phyloP scores from a whole-genome alignment of 2,797 vertebrate species.

The Rhynchotus rufescens region DNA sequence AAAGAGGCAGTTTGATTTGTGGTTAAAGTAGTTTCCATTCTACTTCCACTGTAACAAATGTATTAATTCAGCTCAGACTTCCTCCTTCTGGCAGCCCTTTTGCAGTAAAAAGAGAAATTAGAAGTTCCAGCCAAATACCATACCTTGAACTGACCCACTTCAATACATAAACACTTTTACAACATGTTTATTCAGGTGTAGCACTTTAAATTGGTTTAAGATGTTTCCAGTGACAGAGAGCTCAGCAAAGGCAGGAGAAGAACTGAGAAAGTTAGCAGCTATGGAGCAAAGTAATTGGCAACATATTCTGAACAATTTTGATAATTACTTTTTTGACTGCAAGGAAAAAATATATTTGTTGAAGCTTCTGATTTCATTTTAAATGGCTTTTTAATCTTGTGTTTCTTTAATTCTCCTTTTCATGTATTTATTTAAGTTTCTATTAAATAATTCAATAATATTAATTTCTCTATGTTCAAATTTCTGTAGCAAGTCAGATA shows the following conservation, averaged over 20 bases:
- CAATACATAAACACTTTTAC: conserved; percentile 89
- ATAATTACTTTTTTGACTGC: conserved; percentile 71
- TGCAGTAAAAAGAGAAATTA: conserved; percentile 87
- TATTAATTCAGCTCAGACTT: conserved; percentile 90
- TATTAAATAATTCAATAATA: conserved; percentile 73
- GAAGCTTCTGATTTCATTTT: conserved; percentile 78
- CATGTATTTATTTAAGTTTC: conserved; percentile 48
- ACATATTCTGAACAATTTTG: conserved; percentile 76
- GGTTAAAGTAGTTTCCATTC: conserved; percentile 86
- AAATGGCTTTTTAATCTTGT: conserved; percentile 74
- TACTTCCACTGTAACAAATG: conserved; percentile 88
- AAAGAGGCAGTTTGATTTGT: conserved; percentile 88
- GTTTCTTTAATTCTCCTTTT: conserved; percentile 67
- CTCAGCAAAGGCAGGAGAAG: conserved; percentile 71
- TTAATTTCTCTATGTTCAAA: conserved; percentile 67
- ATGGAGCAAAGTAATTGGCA: conserved; percentile 75
- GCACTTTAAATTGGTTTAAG: conserved; percentile 88
- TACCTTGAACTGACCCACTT: conserved; percentile 90
- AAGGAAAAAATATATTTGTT: conserved; percentile 75
- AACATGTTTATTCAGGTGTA: conserved; percentile 90
- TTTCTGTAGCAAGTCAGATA: conserved; percentile 49
- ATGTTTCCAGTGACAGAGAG: conserved; percentile 85
- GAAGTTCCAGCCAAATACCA: conserved; percentile 87
- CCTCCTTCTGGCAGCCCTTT: conserved; percentile 85
- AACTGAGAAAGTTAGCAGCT: conserved; percentile 79